phyloP scores from a whole-genome alignment of 2,113 vertebrate species.

The Myanophis thanlyinensis region DNA sequence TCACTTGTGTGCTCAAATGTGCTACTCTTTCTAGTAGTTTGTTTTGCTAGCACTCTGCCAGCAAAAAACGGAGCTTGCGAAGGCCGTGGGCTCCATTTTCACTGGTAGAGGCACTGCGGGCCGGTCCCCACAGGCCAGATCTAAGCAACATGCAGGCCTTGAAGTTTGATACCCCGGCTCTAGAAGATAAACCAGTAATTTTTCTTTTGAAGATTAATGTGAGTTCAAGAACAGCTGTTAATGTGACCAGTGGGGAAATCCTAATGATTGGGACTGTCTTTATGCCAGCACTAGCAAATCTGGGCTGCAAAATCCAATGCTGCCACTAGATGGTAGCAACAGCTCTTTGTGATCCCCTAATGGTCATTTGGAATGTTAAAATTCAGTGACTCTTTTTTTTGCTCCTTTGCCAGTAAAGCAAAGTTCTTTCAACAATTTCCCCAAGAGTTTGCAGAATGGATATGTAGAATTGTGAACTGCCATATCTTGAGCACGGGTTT shows the following conservation, averaged over 20 bases:
- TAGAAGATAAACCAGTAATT: neutral
- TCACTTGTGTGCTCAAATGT: too few species aligned
- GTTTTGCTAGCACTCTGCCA: too few species aligned
- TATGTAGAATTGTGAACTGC: neutral
- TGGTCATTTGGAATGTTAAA: neutral
- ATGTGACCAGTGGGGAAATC: neutral
- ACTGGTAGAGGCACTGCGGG: too few species aligned
- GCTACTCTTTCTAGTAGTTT: too few species aligned
- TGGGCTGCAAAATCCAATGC: neutral
- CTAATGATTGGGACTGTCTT: neutral
- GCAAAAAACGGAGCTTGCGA: too few species aligned
- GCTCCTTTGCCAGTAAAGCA: neutral
- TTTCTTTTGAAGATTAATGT: conserved; percentile 24
- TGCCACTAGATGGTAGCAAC: neutral
- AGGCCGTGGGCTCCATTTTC: too few species aligned
- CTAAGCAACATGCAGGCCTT: too few species aligned
- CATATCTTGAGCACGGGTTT: neutral
- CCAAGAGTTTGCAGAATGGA: neutral
- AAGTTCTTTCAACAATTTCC: neutral
- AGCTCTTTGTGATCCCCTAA: neutral
- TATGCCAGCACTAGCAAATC: neutral
- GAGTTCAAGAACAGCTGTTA: conserved; percentile 28
- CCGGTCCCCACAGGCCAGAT: too few species aligned
- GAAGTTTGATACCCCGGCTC: too few species aligned
- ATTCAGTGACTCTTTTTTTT: too few species aligned